A percentile compares a stretch with the other conserved stretches of the same genome.
Evolutionary conservation across 2,888 invertebrate species (phyloP).

Genomic region (Rhaphigaster nebulosa): DNA sequence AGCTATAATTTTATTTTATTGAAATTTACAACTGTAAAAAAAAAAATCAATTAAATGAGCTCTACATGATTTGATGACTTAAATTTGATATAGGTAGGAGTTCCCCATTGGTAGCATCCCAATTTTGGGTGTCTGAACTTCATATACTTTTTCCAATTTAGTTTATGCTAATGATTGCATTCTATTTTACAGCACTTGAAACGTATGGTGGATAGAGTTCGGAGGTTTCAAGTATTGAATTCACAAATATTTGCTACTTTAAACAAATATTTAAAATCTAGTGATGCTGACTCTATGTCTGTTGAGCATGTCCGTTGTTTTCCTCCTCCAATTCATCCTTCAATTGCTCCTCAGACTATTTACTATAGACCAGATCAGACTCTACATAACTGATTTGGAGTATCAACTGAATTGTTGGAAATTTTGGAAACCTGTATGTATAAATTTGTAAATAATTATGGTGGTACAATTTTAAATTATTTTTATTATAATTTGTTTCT

Average conservation of each 20-base stretch:
- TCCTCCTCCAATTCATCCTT: constrained; percentile 91
- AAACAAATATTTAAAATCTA: constrained; percentile 92
- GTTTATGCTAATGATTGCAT: background rate
- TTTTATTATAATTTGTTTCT: background rate
- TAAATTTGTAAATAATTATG: constrained; percentile 13
- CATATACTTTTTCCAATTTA: background rate
- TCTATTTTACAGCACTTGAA: constrained; percentile 82
- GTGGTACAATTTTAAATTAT: background rate
- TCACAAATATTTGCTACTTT: constrained; percentile 97
- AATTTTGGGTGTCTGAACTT: background rate
- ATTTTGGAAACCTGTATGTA: background rate
- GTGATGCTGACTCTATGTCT: constrained; percentile 82
- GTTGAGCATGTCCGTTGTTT: constrained; percentile 98
- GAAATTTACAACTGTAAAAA: too few species aligned
- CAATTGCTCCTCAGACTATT: constrained; percentile 73
- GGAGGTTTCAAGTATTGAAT: constrained; percentile 97
- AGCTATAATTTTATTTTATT: too few species aligned
- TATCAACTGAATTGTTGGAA: background rate
- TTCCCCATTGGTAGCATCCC: background rate
- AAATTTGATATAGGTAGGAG: background rate
- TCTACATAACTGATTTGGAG: constrained; percentile 59
- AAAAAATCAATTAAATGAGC: too few species aligned
- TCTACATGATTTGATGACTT: background rate
- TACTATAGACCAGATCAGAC: constrained; percentile 70
- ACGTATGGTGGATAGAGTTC: constrained; percentile 96